Percentiles rank a stretch among this genome's conserved stretches.
Evolutionary conservation across 2,888 invertebrate genomes (phyloP).

Genomic region (Dolichomitus sp.): DNA sequence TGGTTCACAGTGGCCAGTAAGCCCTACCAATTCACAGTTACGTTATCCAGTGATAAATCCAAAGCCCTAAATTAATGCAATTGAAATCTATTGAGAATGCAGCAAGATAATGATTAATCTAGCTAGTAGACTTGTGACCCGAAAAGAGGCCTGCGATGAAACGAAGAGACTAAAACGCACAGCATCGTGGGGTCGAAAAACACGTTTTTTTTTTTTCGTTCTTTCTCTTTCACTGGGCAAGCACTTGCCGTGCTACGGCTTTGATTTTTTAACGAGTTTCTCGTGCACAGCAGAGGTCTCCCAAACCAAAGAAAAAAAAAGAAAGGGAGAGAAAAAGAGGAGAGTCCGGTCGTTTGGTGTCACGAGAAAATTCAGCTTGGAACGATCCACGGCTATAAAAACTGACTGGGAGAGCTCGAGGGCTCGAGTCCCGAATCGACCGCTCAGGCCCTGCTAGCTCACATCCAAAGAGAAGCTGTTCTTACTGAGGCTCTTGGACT

Average conservation of each 20-base stretch:
- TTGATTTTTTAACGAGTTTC: conserved; percentile 42
- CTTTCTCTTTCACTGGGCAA: conserved; percentile 19
- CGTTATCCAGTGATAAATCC: neutral
- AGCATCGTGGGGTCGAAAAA: conserved; percentile 6
- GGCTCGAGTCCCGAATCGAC: conserved; percentile 42
- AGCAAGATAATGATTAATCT: conserved; percentile 9
- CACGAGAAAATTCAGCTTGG: conserved; percentile 14
- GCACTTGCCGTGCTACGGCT: conserved; percentile 2
- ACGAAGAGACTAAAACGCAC: neutral
- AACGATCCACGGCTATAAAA: conserved; percentile 27
- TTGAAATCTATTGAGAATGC: neutral
- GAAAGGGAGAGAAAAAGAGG: neutral
- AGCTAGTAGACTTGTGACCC: neutral
- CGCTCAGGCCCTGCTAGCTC: conserved; percentile 11
- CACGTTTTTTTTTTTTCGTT: conserved; percentile 9
- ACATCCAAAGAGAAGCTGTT: conserved; percentile 11
- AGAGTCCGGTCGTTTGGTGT: conserved; percentile 17
- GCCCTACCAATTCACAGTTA: too few species aligned
- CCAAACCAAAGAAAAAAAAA: neutral
- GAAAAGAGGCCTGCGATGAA: neutral
- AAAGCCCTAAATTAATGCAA: neutral
- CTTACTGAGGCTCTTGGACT: conserved; percentile 2
- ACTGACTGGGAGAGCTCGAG: conserved; percentile 33
- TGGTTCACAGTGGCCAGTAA: too few species aligned
- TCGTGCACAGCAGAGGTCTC: conserved; percentile 11